Evolutionary conservation across 2,888 invertebrate genomes (phyloP).

Genomic region (Argyresthia goedartella): DNA sequence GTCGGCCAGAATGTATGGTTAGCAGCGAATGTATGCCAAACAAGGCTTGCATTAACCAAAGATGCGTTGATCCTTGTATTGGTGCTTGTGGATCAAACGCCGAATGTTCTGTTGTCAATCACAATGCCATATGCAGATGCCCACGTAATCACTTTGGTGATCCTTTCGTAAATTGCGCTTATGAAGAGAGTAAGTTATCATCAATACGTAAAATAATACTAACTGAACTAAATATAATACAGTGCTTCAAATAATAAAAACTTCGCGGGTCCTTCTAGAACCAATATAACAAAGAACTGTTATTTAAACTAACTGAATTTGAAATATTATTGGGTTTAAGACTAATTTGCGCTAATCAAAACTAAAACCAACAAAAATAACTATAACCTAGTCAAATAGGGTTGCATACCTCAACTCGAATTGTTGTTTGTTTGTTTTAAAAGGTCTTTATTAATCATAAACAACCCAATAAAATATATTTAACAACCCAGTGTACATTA

Average conservation of each 20-base stretch:
- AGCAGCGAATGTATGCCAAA: conserved; percentile 87
- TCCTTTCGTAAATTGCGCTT: conserved; percentile 81
- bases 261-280: too few relatives aligned
- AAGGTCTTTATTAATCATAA: too few relatives aligned
- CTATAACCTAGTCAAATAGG: too few relatives aligned
- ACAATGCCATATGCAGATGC: conserved; percentile 89
- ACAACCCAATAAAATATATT: too few relatives aligned
- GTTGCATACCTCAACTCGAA: too few relatives aligned
- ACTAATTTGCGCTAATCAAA: too few relatives aligned
- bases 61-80: conserved; percentile 85
- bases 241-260: background rate
- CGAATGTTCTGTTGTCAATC: conserved; percentile 85
- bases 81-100: conserved; percentile 88
- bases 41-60: conserved; percentile 83
- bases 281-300: too few relatives aligned
- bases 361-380: too few relatives aligned
- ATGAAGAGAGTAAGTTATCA: conserved; percentile 75
- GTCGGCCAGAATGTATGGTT: conserved; percentile 85
- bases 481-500: too few relatives aligned
- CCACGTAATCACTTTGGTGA: conserved; percentile 81
- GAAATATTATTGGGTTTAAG: background rate
- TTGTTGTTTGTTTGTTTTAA: too few relatives aligned
- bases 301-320: background rate
- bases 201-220: background rate
- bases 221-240: conserved; percentile 10